Base-by-base conservation (phyloP, 2,888 invertebrate species). In the Ypsolopha scabrella region DNA sequence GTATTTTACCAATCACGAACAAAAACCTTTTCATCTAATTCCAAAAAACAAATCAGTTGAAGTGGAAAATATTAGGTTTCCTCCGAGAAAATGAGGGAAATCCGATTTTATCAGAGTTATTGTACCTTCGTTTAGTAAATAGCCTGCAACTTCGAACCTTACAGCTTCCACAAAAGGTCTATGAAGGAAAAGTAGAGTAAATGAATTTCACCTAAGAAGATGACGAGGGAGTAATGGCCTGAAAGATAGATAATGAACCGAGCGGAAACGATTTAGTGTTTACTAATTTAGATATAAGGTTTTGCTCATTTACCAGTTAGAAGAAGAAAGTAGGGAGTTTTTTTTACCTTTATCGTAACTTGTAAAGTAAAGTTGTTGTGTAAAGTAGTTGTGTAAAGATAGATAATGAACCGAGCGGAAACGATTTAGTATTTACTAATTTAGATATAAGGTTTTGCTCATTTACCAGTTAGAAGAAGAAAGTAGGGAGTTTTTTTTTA, bases 1-100 rank as follows among this genome's bases (percentile, higher is more conserved):
- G 24, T 24, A 24, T 24, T 24, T 24, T 4, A 4, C 2, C 24
- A 24, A 24, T 24, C 24, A 4, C 24, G 4, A 24, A 24, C 24
- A 24, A 4, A 24, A 44, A 14, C 33, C 14, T 7, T 46, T 46
- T 46, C 46, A 35, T 34, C 46, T n/a, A 8, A 46, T 13, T 24
- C 24, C 24, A 4, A n/a, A 11, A 46, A 43, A 43, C 10, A 46
- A 46, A 46, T 35, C 34, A 46, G 36, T 35, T 35, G 46, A 35
- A 33, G 46, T 33, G 46, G 46, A 46, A 46, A 46, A 34, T 46
- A 46, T 46, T 46, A 46, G 46, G 46, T 46, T 46, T 46, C 46
- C 46, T 46, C 34, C 7, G 43, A 43, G 46, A 46, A 46, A 46
- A 46, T 46, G 46, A 46, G 46, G 33, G 34, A 46, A 35, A 46